Evolutionary conservation across 2,113 vertebrate genomes (phyloP), one percentile per base, ranked within the genome.

Genomic region (Lichenostomus cassidix): DNA sequence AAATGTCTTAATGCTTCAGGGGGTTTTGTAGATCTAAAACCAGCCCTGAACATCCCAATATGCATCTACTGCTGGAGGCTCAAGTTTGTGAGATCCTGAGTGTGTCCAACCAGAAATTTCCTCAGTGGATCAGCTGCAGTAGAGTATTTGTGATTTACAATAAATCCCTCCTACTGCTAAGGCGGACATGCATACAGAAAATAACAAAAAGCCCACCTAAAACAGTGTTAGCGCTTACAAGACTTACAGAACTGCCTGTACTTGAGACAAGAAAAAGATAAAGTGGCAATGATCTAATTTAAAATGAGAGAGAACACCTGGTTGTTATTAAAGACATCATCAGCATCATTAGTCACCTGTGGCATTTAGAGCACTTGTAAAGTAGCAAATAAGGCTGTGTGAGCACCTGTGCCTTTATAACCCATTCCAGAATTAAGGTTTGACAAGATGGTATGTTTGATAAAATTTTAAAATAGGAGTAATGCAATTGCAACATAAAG

Each of bases 181-280:
- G 10, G 16, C 6, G 74, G n/a, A 47, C 2, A 15, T 1, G 19
- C 7, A 55, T 29, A 58, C 8, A 76, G 25, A 37, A 89, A 50
- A 80, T 5, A 68, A 17, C 1, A 10, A 68, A 11, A 67, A 58
- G 2, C 25, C 24, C 24, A 10, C 3, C 11, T 65, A 23, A 67
- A 63, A 28, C 12, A 5, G 7, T 7, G 0, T 1, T 2, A 52
- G 50, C 5, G 37, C 29, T n/a, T 33, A 18, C 3, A 35, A 63
- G 24, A 37, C 31, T 39, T 6, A 24, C 16, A 31, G n/a, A 15
- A 10, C 17, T 39, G 9, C 18, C 41, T 33, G 3, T 5, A 9
- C 24, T 18, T 9, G 1, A 10, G 24, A 17, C 31, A 35, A 29
- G 23, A 11, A 47, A 44, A 11, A 76, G n/a, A 6, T 5, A 12